Percentiles rank a stretch among this genome's conserved stretches.
Evolutionary conservation across 2,888 invertebrate species (phyloP).

Genomic region (Erebia ligea): DNA sequence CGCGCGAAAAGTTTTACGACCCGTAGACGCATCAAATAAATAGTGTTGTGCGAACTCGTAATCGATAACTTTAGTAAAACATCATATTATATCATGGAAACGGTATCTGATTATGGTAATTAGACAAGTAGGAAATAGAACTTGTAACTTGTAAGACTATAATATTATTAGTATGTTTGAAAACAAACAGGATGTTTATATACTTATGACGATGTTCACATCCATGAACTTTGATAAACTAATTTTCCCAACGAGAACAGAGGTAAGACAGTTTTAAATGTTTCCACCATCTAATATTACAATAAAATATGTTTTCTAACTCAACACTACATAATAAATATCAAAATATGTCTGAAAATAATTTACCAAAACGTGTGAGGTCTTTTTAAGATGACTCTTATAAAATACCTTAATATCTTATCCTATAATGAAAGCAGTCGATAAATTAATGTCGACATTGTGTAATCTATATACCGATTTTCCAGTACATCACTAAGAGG

Average conservation of each 20-base stretch:
- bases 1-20: slow-evolving; percentile 82
- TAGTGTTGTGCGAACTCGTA: slow-evolving; percentile 58
- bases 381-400: neutral
- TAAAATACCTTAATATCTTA: neutral
- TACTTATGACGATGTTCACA: too few species aligned
- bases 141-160: neutral
- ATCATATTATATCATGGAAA: neutral
- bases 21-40: slow-evolving; percentile 71
- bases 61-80: slow-evolving; percentile 35
- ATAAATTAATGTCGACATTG: neutral
- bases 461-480: slow-evolving; percentile 22
- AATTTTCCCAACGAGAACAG: neutral
- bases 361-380: too few species aligned
- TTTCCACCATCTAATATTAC: too few species aligned
- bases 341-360: too few species aligned
- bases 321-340: too few species aligned
- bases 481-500: slow-evolving; percentile 57
- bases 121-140: neutral
- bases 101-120: neutral
- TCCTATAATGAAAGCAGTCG: neutral
- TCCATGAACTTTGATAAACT: neutral
- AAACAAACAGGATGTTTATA: neutral
- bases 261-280: neutral
- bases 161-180: neutral
- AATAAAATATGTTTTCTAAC: too few species aligned